A percentile compares a stretch with the other conserved stretches of the same genome.
Evolutionary conservation across 2,797 vertebrate species (phyloP).

Genomic region (Crenichthys baileyi): DNA sequence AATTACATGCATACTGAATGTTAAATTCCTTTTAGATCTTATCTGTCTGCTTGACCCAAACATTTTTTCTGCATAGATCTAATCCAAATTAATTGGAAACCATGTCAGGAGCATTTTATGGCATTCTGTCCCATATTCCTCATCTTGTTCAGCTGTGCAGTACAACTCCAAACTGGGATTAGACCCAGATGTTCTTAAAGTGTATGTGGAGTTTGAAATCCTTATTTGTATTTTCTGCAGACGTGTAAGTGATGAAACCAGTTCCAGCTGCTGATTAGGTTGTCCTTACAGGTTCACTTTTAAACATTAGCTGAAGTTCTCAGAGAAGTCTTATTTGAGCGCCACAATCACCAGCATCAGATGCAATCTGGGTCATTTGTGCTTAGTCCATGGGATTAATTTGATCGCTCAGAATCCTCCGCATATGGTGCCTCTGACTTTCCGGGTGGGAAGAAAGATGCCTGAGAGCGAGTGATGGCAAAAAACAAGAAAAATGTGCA

Average conservation of each 20-base stretch:
- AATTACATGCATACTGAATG: not conserved
- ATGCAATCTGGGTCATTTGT: conserved; percentile 54
- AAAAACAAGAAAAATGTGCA: not conserved
- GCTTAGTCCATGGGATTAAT: conserved; percentile 58
- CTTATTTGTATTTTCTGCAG: not conserved
- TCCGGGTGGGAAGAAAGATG: not conserved
- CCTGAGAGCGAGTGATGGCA: not conserved
- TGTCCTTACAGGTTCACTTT: not conserved
- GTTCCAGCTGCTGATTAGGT: not conserved
- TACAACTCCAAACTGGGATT: not conserved
- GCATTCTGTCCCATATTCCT: not conserved
- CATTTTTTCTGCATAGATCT: not conserved
- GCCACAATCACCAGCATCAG: not conserved
- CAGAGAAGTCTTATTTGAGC: not conserved
- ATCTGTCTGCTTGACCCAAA: not conserved
- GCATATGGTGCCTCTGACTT: conserved; percentile 15
- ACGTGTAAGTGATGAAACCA: not conserved
- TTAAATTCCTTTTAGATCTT: not conserved
- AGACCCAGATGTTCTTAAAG: not conserved
- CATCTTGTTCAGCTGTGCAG: not conserved
- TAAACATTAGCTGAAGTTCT: not conserved
- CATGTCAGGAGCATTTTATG: not conserved
- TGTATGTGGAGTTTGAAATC: not conserved
- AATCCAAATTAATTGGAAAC: not conserved
- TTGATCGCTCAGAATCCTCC: conserved; percentile 19